Evolutionary conservation across 2,113 vertebrate genomes (phyloP).

Genomic region (Albula goreensis): DNA sequence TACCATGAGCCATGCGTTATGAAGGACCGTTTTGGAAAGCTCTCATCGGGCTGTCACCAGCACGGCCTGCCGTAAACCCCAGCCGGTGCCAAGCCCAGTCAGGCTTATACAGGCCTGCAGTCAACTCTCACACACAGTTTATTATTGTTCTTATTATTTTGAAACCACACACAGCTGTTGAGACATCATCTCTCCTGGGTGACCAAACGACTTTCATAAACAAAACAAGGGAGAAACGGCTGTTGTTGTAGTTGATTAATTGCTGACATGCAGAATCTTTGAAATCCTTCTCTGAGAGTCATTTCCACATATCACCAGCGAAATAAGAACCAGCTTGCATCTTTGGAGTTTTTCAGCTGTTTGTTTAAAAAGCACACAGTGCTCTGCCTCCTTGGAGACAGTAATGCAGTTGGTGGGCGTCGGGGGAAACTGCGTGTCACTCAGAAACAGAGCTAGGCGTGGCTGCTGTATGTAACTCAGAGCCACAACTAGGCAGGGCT

Average conservation of each 20-base stretch:
- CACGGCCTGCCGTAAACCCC: neutral
- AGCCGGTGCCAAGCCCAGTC: neutral
- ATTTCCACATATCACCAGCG: neutral
- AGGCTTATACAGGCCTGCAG: neutral
- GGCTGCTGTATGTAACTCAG: too few relatives aligned
- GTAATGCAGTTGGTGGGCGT: neutral
- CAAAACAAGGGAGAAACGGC: slow-evolving; percentile 27
- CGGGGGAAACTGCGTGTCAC: too few relatives aligned
- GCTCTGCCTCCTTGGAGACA: neutral
- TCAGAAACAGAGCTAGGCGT: too few relatives aligned
- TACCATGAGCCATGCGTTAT: neutral
- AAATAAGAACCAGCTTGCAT: slow-evolving; percentile 10
- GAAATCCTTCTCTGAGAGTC: neutral
- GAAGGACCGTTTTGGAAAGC: neutral
- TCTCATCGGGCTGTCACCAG: neutral
- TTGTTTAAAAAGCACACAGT: neutral
- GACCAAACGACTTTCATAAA: slow-evolving; percentile 15
- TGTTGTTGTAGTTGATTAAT: slow-evolving; percentile 52
- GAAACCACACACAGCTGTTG: slow-evolving; percentile 40
- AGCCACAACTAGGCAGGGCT: too few relatives aligned
- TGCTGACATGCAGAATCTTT: slow-evolving; percentile 23
- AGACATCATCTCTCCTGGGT: slow-evolving; percentile 35
- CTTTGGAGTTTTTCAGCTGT: neutral
- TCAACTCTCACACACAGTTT: slow-evolving; percentile 31
- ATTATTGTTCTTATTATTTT: slow-evolving; percentile 46